phyloP scores from a whole-genome alignment of 2,797 vertebrate species.

The Ibycter americanus region DNA sequence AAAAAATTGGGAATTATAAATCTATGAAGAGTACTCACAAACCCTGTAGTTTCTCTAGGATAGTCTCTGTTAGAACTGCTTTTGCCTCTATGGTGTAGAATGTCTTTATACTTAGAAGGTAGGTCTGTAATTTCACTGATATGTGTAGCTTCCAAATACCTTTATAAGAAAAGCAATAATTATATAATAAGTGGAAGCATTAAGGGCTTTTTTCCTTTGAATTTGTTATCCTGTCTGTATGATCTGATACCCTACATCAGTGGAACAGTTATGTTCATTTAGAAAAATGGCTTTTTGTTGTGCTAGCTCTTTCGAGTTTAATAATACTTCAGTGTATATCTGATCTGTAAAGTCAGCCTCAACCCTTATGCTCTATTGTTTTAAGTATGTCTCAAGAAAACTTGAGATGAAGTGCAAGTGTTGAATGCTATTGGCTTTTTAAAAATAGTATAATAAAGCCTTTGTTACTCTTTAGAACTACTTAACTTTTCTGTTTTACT shows the following conservation, averaged over 20 bases:
- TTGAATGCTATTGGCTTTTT: not conserved
- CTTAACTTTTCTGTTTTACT: not conserved
- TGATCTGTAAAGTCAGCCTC: not conserved
- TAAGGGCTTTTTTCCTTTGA: not conserved
- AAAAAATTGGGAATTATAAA: not conserved
- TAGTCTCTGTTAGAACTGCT: not conserved
- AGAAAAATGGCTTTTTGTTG: not conserved
- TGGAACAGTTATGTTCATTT: not conserved
- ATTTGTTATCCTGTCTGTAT: rapidly evolving
- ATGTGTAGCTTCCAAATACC: not conserved
- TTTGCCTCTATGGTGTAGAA: not conserved
- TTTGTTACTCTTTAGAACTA: not conserved
- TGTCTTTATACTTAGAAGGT: not conserved
- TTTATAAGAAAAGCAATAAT: not conserved
- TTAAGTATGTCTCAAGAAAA: not conserved
- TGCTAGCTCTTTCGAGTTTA: not conserved
- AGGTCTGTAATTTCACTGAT: not conserved
- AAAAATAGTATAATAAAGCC: not conserved
- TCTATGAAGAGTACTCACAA: not conserved
- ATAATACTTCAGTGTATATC: not conserved
- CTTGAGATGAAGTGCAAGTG: not conserved
- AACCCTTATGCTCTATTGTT: not conserved
- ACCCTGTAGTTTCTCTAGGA: not conserved
- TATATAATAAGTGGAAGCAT: not conserved
- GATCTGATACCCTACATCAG: not conserved